These are phyloP conservation scores for Synchiropus splendidus DNA, from an alignment of 2,113 vertebrate species.

Conservation along the genomic window DNA sequence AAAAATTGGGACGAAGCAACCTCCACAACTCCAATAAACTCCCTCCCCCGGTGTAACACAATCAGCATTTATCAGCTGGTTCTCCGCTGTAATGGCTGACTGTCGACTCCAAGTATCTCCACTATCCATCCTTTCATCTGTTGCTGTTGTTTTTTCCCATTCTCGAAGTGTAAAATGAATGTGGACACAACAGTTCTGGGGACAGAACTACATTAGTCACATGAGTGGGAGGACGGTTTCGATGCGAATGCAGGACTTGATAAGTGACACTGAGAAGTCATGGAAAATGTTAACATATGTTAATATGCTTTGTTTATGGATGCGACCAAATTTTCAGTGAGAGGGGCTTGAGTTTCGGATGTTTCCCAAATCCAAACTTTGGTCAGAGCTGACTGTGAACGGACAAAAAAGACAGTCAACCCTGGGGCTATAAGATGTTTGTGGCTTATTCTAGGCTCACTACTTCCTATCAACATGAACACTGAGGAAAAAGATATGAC, in stretches of 20 bases:
- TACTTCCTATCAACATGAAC: too few relatives aligned
- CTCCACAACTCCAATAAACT: constrained; percentile 44
- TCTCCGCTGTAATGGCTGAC: constrained; percentile 42
- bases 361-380: too few relatives aligned
- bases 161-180: constrained; percentile 24
- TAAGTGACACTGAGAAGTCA: constrained; percentile 5
- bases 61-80: constrained; percentile 57
- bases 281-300: constrained; percentile 17
- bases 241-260: constrained; percentile 27
- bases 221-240: constrained; percentile 6
- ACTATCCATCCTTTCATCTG: constrained; percentile 46
- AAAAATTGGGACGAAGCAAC: constrained; percentile 16
- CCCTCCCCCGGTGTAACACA: constrained; percentile 35
- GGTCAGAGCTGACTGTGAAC: too few relatives aligned
- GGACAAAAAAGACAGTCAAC: too few relatives aligned
- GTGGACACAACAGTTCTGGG: constrained; percentile 13
- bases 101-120: constrained; percentile 39
- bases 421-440: too few relatives aligned
- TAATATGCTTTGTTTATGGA: background rate
- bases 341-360: too few relatives aligned
- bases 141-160: constrained; percentile 4
- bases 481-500: too few relatives aligned
- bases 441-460: too few relatives aligned
- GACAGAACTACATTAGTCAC: constrained; percentile 13
- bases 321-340: too few relatives aligned